Percentiles rank a stretch among this genome's conserved stretches.
Conservation (phyloP, 2,113 vertebrate genomes). For the Cheilinus undulatus region DNA sequence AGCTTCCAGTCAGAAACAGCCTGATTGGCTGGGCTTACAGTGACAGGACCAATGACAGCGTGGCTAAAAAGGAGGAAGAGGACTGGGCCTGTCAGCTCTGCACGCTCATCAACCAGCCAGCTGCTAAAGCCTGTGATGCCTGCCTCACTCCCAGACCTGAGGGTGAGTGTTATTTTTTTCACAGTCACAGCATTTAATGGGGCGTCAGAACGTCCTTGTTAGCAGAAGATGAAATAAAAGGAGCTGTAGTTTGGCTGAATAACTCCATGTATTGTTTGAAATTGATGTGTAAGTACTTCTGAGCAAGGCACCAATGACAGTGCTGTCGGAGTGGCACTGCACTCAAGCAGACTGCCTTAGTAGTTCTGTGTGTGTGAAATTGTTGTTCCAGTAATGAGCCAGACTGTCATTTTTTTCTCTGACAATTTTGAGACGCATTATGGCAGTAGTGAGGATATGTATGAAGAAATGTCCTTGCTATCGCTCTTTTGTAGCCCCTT, state of each 20-base stretch:
- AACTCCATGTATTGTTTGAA: conserved; percentile 15
- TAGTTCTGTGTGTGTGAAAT: conserved; percentile 17
- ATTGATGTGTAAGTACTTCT: conserved; percentile 16
- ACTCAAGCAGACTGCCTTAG: conserved; percentile 11
- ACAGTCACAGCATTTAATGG: conserved; percentile 35
- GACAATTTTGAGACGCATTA: conserved; percentile 9
- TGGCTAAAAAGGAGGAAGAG: conserved; percentile 86
- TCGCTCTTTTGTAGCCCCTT: not conserved
- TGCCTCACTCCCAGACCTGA: conserved; percentile 88
- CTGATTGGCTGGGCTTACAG: conserved; percentile 81
- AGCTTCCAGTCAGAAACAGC: conserved; percentile 84
- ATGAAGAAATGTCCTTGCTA: conserved; percentile 12
- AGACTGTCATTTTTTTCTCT: conserved; percentile 42
- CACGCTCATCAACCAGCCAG: conserved; percentile 90
- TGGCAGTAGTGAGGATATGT: conserved; percentile 7
- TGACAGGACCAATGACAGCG: conserved; percentile 66
- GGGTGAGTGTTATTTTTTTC: conserved; percentile 79
- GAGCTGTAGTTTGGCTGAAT: conserved; percentile 29
- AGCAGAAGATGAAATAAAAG: conserved; percentile 46
- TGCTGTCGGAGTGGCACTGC: conserved; percentile 17
- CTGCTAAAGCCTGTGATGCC: conserved; percentile 86
- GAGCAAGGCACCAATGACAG: conserved; percentile 29
- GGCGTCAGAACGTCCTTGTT: conserved; percentile 40
- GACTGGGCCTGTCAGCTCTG: conserved; percentile 90
- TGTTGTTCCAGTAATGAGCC: conserved; percentile 14